A percentile compares a stretch with the other conserved stretches of the same genome.
phyloP scores from a whole-genome alignment of 1,140 invertebrate species.

The Leptinotarsa defecta region DNA sequence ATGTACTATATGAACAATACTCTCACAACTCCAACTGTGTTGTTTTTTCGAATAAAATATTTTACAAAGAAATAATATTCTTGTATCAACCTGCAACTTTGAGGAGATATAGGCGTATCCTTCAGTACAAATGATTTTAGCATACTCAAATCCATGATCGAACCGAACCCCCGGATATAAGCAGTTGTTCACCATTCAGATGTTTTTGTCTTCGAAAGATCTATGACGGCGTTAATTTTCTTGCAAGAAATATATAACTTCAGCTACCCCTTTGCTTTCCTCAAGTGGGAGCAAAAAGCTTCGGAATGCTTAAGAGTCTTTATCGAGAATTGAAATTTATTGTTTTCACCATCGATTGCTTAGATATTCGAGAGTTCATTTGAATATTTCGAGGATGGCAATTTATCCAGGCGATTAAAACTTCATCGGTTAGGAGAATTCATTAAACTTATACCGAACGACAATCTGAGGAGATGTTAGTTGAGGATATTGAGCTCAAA shows the following conservation, averaged over 20 bases:
- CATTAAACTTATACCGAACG: neutral
- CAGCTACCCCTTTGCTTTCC: constrained; percentile 22
- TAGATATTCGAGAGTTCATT: constrained; percentile 18
- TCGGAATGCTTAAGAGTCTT: constrained; percentile 28
- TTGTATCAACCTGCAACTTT: too few relatives aligned
- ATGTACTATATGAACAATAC: too few relatives aligned
- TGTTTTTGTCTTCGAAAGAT: constrained; percentile 31
- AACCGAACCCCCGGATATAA: constrained; percentile 1
- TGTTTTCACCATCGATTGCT: constrained; percentile 27
- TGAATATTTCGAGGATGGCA: constrained; percentile 16
- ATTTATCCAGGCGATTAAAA: constrained; percentile 11
- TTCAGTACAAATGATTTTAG: too few relatives aligned
- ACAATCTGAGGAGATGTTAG: too few relatives aligned
- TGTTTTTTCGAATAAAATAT: too few relatives aligned
- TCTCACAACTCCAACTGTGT: too few relatives aligned
- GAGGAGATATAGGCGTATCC: too few relatives aligned
- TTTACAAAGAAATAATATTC: too few relatives aligned
- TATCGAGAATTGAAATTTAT: constrained; percentile 33
- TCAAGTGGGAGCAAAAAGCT: constrained; percentile 15
- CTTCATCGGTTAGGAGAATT: neutral
- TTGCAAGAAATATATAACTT: constrained; percentile 30
- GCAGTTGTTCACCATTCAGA: constrained; percentile 22
- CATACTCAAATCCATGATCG: neutral
- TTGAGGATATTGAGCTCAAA: too few relatives aligned
- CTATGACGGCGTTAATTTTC: constrained; percentile 31